A percentile compares a stretch with the other conserved stretches of the same genome.
These are phyloP conservation scores for Helicoverpa zea DNA, from an alignment of 1,140 invertebrate genomes.

Conservation along the genomic window DNA sequence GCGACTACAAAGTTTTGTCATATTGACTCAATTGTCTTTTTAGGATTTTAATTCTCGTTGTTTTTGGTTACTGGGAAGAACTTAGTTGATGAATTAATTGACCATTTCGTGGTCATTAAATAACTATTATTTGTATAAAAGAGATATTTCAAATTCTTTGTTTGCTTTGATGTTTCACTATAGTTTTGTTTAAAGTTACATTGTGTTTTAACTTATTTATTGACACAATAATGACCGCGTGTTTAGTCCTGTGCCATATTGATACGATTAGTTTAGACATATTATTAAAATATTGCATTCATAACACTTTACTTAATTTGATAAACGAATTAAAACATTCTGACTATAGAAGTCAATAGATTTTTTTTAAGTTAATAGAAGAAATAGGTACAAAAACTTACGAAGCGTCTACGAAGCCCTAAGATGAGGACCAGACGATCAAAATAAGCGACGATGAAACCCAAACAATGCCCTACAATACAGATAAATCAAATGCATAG, in stretches of 20 bases:
- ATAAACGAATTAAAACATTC: no score
- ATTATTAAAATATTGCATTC: no score
- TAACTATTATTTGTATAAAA: not conserved
- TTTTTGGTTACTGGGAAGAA: not conserved
- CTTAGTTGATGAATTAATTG: not conserved
- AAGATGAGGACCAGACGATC: not conserved
- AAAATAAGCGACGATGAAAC: not conserved
- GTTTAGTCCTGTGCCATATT: no score
- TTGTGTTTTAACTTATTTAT: no score
- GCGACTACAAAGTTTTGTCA: constrained; percentile 40
- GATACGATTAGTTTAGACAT: no score
- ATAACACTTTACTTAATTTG: no score
- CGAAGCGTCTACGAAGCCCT: no score
- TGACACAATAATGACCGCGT: no score
- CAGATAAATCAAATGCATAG: not conserved
- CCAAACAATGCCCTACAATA: not conserved
- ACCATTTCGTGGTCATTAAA: not conserved
- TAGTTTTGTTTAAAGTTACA: no score
- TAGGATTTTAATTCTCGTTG: not conserved
- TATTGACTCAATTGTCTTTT: constrained; percentile 15
- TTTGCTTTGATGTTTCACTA: no score
- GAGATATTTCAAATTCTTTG: no score
- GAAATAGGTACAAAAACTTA: not conserved
- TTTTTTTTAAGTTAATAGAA: not conserved
- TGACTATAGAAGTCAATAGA: no score